phyloP scores from a whole-genome alignment of 2,888 invertebrate genomes.

The Omphaloscelis lunosa region DNA sequence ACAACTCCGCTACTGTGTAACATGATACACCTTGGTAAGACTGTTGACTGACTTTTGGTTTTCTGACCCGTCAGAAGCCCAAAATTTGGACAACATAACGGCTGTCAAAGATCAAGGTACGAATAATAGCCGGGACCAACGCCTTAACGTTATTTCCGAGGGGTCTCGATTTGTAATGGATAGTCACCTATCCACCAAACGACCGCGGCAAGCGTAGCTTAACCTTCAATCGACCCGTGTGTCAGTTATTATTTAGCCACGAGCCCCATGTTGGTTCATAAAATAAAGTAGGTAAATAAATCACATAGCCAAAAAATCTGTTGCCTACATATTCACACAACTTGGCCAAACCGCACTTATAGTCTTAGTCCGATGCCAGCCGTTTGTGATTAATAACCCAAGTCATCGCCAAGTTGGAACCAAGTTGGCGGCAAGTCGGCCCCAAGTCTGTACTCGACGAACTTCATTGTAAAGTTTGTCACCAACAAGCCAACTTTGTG shows the following conservation, averaged over 20 bases:
- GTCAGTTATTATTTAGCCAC: neutral
- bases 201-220: neutral
- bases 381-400: slow-evolving; percentile 56
- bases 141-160: neutral
- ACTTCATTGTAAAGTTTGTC: slow-evolving; percentile 61
- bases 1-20: neutral
- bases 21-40: neutral
- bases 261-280: neutral
- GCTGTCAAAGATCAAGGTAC: neutral
- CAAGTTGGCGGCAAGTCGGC: slow-evolving; percentile 50
- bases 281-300: slow-evolving; percentile 13
- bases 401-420: slow-evolving; percentile 39
- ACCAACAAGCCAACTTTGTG: slow-evolving; percentile 53
- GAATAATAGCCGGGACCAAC: neutral
- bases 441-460: slow-evolving; percentile 48
- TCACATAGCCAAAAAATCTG: slow-evolving; percentile 12
- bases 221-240: no score
- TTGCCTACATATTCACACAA: slow-evolving; percentile 25
- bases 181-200: neutral
- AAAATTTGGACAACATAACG: no score
- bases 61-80: no score
- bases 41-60: neutral
- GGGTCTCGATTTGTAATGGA: neutral
- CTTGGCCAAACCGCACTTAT: slow-evolving; percentile 43
- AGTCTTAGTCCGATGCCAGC: slow-evolving; percentile 38